Evolutionary conservation across 2,797 vertebrate species (phyloP), one percentile per base, ranked within the genome.

Genomic region (Tiaroga cobitis): DNA sequence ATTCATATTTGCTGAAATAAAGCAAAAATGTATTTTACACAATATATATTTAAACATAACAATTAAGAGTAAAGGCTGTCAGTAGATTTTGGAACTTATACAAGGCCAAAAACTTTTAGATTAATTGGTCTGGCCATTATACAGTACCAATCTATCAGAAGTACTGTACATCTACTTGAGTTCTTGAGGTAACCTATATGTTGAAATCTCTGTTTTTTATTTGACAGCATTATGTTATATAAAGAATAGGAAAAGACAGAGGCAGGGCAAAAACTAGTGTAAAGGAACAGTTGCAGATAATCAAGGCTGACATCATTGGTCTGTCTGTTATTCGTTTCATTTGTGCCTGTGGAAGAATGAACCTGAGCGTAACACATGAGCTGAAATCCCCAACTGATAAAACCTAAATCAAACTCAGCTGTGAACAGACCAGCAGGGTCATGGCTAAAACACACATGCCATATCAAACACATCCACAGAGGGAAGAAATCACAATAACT

Each of bases 161-260:
- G 70, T 65, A 37, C 34, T 37, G 5, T 37, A 81, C 56, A 81
- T 37, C 54, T 72, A 24, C 39, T 77, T 73, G 32, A 19, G 34
- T 49, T 65, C 56, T 73, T 84, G 37, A 80, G 16, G 49, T 70
- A 59, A 70, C 49, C 69, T 67, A 29, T 81, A 63, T 49, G 7
- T 51, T 51, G n/a, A 70, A 77, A 77, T 59, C 78, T 86, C 87
- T 88, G 82, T 82, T 89, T 88, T 84, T 46, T 81, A 59, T 59
- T 24, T 56, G 75, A 68, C 80, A 67, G 78, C 84, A 86, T 80
- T 72, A 72, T 73, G 86, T 89, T 81, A 89, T 88, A 89, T 87
- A 91, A 92, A 89, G 80, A 80, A 61, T 75, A 84, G 61, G 75
- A 88, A 92, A 90, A 83, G 29, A 88, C 92, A 91, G 89, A 85